Percentiles rank a stretch among this genome's conserved stretches.
These are phyloP conservation scores for Epinephelus coioides DNA, from an alignment of 2,797 vertebrate species.

Conservation along the genomic window DNA sequence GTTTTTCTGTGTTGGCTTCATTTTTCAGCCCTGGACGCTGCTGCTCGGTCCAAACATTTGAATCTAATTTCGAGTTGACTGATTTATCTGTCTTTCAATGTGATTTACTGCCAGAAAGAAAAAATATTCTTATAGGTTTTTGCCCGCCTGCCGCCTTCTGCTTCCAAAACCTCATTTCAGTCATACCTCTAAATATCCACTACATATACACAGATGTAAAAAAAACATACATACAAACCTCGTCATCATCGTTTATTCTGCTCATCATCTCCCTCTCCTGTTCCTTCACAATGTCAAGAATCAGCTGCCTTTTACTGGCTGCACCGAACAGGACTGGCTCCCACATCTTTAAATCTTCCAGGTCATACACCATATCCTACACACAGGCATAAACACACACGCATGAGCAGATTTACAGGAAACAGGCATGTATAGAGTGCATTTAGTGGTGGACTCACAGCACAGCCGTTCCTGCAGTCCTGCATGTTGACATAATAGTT, in stretches of 20 bases:
- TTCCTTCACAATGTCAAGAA: slow-evolving; percentile 50
- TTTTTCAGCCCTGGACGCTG: too few relatives aligned
- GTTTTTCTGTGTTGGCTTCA: too few relatives aligned
- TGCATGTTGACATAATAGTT: slow-evolving; percentile 97
- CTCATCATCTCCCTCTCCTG: slow-evolving; percentile 28
- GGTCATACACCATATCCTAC: slow-evolving; percentile 90
- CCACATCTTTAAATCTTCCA: slow-evolving; percentile 88
- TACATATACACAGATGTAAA: not conserved
- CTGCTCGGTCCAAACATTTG: too few relatives aligned
- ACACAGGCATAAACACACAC: slow-evolving; percentile 14
- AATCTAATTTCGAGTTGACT: too few relatives aligned
- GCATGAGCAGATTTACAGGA: too few relatives aligned
- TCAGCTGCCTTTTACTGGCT: slow-evolving; percentile 68
- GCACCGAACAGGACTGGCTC: slow-evolving; percentile 86
- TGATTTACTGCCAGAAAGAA: too few relatives aligned
- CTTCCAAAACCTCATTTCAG: not conserved
- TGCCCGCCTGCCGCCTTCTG: not conserved
- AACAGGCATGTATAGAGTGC: too few relatives aligned
- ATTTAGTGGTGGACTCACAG: slow-evolving; percentile 74
- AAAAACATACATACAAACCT: slow-evolving; percentile 42
- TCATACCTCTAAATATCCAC: not conserved
- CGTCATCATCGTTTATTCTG: slow-evolving; percentile 36
- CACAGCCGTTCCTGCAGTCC: slow-evolving; percentile 89
- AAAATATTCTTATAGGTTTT: not conserved
- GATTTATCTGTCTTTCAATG: too few relatives aligned